A percentile compares a stretch with the other conserved stretches of the same genome.
Conservation (phyloP, 2,888 invertebrate genomes). For the Dicyrtomina minuta region DNA sequence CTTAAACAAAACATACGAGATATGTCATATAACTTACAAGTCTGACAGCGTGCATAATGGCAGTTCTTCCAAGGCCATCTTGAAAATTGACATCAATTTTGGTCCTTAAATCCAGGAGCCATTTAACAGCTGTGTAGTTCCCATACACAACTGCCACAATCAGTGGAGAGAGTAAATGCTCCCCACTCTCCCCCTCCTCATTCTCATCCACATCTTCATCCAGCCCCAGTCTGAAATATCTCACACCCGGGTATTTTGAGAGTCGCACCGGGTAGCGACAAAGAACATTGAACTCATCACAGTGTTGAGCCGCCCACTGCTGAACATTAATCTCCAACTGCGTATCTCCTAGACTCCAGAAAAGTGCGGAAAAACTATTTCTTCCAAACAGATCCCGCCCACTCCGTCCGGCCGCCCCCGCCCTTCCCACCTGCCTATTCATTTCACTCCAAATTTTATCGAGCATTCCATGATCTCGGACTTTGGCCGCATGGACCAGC, state of each 20-base stretch:
- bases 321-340: conserved; percentile 3
- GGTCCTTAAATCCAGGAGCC: conserved; percentile 34
- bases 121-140: conserved; percentile 43
- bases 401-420: no score
- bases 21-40: conserved; percentile 31
- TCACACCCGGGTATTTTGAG: conserved; percentile 34
- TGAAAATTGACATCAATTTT: conserved; percentile 39
- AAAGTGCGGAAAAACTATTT: conserved; percentile 57
- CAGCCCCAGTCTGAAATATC: conserved; percentile 13
- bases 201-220: background rate
- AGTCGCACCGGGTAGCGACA: conserved; percentile 42
- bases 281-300: background rate
- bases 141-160: conserved; percentile 42
- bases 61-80: conserved; percentile 45
- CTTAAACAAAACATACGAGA: no score
- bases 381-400: conserved; percentile 57
- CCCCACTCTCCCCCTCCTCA: background rate
- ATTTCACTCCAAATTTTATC: no score
- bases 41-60: conserved; percentile 50
- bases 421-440: no score
- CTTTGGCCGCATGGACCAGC: conserved; percentile 57
- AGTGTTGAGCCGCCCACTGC: conserved; percentile 24
- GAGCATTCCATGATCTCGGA: no score
- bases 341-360: conserved; percentile 55
- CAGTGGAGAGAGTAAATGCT: conserved; percentile 44